phyloP scores from a whole-genome alignment of 1,140 invertebrate genomes.

The Drosophila pallidifrons region DNA sequence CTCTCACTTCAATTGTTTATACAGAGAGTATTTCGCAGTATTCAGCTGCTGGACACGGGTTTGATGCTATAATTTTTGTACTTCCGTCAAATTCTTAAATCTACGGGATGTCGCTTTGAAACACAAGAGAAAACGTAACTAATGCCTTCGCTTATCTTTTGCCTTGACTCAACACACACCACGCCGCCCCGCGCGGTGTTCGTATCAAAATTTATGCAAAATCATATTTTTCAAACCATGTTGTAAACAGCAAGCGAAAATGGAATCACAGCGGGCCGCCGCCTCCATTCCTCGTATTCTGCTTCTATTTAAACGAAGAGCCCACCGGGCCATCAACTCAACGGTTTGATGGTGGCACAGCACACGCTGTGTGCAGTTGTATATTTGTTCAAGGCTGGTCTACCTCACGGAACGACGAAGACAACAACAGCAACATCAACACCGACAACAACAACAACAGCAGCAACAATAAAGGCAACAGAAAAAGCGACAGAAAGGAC shows the following conservation, averaged over 20 bases:
- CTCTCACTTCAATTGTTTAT: not conserved
- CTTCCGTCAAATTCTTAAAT: conserved; percentile 28
- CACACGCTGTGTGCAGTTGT: conserved; percentile 37
- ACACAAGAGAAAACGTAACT: conserved; percentile 27
- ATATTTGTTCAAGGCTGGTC: conserved; percentile 73
- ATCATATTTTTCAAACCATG: conserved; percentile 71
- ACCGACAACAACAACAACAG: not conserved
- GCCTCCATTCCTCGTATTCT: conserved; percentile 45
- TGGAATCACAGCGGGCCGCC: conserved; percentile 76
- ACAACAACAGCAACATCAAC: conserved; percentile 3
- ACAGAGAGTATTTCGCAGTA: not conserved
- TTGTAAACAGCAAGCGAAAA: conserved; percentile 51
- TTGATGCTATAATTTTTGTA: conserved; percentile 58
- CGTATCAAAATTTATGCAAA: conserved; percentile 75
- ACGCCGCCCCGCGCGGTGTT: conserved; percentile 36
- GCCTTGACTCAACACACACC: conserved; percentile 47
- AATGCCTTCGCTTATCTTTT: conserved; percentile 57
- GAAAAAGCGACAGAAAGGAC: conserved; percentile 47
- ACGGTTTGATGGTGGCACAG: conserved; percentile 24
- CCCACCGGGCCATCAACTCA: conserved; percentile 40
- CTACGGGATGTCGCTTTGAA: conserved; percentile 63
- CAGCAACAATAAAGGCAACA: conserved; percentile 15
- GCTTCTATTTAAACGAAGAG: conserved; percentile 62
- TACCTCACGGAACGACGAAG: conserved; percentile 45
- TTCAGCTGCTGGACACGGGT: conserved; percentile 10